Conservation (phyloP, 2,113 vertebrate species). For the Ranitomeya imitator region DNA sequence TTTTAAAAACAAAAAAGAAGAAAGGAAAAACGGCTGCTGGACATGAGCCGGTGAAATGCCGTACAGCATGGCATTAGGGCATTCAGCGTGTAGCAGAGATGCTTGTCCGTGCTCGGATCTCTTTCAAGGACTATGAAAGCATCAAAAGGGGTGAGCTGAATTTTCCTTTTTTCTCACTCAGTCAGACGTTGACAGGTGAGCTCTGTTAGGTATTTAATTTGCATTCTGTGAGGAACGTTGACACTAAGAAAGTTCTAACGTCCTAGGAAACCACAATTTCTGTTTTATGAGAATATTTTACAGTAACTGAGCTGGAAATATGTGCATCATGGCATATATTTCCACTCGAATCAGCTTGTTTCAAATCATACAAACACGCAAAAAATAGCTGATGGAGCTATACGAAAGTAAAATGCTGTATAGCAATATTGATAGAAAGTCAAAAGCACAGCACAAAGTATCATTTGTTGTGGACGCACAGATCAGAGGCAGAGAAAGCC, state of each 20-base stretch:
- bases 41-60: too few species aligned
- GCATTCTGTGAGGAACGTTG: constrained; percentile 11
- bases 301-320: constrained; percentile 54
- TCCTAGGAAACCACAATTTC: constrained; percentile 42
- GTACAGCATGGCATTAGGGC: too few species aligned
- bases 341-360: constrained; percentile 43
- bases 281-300: constrained; percentile 44
- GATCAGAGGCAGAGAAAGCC: background rate
- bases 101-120: too few species aligned
- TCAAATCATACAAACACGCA: constrained; percentile 4
- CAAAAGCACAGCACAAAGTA: background rate
- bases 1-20: too few species aligned
- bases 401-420: background rate
- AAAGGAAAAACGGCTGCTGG: too few species aligned
- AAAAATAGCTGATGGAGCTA: constrained; percentile 6
- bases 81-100: too few species aligned
- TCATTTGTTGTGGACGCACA: background rate
- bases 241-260: constrained; percentile 28
- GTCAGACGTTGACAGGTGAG: background rate
- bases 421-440: background rate
- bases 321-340: constrained; percentile 36
- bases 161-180: too few species aligned
- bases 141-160: too few species aligned
- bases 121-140: too few species aligned
- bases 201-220: constrained; percentile 11